Evolutionary conservation across 2,113 vertebrate species (phyloP).

Genomic region (Mesoclemmys tuberculata): DNA sequence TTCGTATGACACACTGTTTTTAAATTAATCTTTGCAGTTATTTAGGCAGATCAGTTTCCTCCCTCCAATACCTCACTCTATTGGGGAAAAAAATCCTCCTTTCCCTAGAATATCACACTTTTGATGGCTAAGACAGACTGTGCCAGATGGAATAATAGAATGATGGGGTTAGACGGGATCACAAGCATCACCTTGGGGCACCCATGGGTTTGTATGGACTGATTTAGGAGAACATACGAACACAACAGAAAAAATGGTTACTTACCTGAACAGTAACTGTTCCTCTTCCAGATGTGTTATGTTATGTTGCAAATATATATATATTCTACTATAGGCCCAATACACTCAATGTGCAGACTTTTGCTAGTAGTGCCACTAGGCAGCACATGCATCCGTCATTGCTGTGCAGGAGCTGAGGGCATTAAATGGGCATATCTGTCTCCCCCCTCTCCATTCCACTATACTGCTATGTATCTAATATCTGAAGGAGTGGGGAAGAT

Average conservation of each 20-base stretch:
- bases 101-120: neutral
- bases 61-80: neutral
- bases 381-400: too few relatives aligned
- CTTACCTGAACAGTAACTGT: neutral
- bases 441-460: neutral
- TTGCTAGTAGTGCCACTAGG: neutral
- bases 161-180: too few relatives aligned
- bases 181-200: neutral
- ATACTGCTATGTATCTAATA: neutral
- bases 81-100: neutral
- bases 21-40: neutral
- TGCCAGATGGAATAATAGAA: neutral
- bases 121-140: neutral
- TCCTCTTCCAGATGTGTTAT: neutral
- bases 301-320: too few relatives aligned
- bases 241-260: neutral
- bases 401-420: too few relatives aligned
- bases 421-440: too few relatives aligned
- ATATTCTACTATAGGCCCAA: neutral
- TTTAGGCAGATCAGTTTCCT: neutral
- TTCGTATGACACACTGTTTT: neutral
- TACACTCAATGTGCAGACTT: neutral
- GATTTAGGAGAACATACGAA: neutral
- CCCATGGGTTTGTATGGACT: neutral
- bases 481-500: neutral